Evolutionary conservation across 1,140 invertebrate genomes (phyloP).

Genomic region (Calliphora vicina): DNA sequence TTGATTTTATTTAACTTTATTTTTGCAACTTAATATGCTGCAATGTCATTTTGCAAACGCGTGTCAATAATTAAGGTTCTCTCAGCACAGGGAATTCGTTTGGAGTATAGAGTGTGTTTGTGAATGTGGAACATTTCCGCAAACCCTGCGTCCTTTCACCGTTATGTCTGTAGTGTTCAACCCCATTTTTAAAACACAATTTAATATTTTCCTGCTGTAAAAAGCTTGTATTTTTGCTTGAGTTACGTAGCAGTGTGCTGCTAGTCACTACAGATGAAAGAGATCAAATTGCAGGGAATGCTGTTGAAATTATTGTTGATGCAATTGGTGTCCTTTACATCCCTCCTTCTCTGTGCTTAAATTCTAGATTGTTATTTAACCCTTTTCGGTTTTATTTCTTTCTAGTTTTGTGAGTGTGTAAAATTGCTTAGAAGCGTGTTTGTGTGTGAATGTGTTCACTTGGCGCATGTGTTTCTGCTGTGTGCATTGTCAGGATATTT

Average conservation of each 20-base stretch:
- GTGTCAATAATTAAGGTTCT: slow-evolving; percentile 23
- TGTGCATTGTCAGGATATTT: slow-evolving; percentile 24
- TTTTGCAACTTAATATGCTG: not conserved
- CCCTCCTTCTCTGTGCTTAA: not conserved
- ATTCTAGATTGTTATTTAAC: not conserved
- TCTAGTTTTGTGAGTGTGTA: not conserved
- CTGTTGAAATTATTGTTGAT: slow-evolving; percentile 9
- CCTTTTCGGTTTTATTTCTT: not conserved
- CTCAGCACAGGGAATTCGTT: too few species aligned
- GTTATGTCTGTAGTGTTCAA: not conserved
- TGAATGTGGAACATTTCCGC: not conserved
- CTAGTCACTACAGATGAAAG: not conserved
- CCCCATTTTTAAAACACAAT: not conserved
- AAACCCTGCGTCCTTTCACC: not conserved
- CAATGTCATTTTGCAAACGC: not conserved
- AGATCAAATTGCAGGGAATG: slow-evolving; percentile 29
- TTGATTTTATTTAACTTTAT: slow-evolving; percentile 30
- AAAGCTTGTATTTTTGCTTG: not conserved
- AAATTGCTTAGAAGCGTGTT: not conserved
- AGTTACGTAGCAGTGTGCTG: not conserved
- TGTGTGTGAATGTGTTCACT: not conserved
- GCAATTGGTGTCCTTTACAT: slow-evolving; percentile 14
- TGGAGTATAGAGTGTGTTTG: not conserved
- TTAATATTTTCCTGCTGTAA: not conserved
- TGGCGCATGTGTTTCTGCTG: slow-evolving; percentile 18